Evolutionary conservation across 2,888 invertebrate genomes (phyloP), one percentile per base, ranked within the genome.

Genomic region (Imbricaverruca yamaguchii): DNA sequence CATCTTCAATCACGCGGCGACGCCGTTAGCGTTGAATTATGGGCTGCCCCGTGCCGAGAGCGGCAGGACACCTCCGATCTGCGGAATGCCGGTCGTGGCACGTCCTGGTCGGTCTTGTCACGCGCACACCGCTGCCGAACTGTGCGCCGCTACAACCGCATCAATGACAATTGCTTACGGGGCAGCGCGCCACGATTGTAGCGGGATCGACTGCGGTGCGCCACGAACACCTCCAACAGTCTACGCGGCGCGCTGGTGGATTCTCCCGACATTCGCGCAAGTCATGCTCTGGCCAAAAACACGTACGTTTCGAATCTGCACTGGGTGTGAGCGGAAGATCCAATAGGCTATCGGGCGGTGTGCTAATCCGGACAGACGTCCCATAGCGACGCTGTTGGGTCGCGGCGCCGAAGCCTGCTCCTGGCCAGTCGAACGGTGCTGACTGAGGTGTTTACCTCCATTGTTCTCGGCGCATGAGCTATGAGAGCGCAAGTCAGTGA

Each of bases 11-110:
- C 69, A 25, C 25, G 39, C 0, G 12, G 15, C 12, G 6, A 23
- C 39, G 69, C 39, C 69, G 69, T 69, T 69, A 69, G 69, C 69
- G 69, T 69, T 39, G 39, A 69, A 69, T 69, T 69, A 69, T 69
- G 69, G 69, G 39, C 69, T 15, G 69, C 15, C 39, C 69, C 39
- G 69, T 15, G 39, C 39, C 69, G 69, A 12, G 69, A 61, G 12
- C 12, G 69, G 4, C 69, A 6, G 15, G 39, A 15, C 10, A 15
- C 15, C 13, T 15, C 25, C 69, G 15, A 69, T 69, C 69, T 39
- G 69, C 69, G 39, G 69, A 69, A 25, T 39, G 39, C 39, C 7
- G 15, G 69, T 39, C 39, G 15, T 13, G 39, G 12, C 69, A 69
- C 69, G 69, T 69, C 69, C 12, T 4, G 1, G 65, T 13, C 25